These are phyloP conservation scores for Numenius arquata DNA, from an alignment of 2,113 vertebrate species.

Conservation along the genomic window DNA sequence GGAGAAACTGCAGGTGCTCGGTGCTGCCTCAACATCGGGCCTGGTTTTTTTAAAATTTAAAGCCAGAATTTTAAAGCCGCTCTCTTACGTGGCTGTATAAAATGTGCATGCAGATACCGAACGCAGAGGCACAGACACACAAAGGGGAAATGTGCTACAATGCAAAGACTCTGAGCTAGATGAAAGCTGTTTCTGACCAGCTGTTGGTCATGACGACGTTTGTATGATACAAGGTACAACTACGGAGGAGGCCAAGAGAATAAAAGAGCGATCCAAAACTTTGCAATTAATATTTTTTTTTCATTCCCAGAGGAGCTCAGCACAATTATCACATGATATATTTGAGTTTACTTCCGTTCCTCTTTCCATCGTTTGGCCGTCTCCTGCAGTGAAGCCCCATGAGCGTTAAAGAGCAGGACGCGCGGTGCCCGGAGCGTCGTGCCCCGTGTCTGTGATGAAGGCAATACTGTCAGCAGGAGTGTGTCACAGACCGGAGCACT, in stretches of 20 bases:
- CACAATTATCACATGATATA: neutral
- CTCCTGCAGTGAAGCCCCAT: neutral
- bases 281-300: neutral
- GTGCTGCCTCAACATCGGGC: neutral
- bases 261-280: neutral
- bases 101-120: neutral
- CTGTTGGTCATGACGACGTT: neutral
- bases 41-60: neutral
- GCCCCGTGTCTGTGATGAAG: accelerated
- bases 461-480: neutral
- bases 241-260: neutral
- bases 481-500: neutral
- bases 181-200: neutral
- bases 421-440: neutral
- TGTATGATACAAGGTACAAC: neutral
- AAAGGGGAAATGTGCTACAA: neutral
- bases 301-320: neutral
- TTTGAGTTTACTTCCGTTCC: neutral
- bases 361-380: neutral
- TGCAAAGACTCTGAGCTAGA: neutral
- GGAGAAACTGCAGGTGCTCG: neutral
- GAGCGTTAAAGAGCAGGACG: neutral
- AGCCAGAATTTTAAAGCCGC: neutral
- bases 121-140: neutral
- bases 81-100: neutral